phyloP scores from a whole-genome alignment of 2,113 vertebrate genomes.

The Ammodytes marinus region DNA sequence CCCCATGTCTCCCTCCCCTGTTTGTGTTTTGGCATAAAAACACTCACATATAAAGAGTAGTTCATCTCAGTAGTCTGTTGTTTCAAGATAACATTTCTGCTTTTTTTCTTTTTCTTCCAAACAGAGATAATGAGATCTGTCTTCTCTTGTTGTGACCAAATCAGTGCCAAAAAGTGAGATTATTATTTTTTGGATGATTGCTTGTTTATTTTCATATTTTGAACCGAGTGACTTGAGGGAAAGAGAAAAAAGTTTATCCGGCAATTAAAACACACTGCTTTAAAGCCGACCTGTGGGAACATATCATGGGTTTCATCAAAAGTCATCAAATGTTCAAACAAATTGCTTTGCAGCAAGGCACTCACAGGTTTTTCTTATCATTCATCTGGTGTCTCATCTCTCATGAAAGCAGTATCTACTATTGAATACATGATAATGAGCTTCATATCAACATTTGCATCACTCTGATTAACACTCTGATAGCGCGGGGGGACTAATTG shows the following conservation, averaged over 20 bases:
- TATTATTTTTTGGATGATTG: slow-evolving; percentile 60
- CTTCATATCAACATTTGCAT: slow-evolving; percentile 71
- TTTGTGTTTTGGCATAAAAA: slow-evolving; percentile 73
- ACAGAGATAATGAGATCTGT: slow-evolving; percentile 78
- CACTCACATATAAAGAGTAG: slow-evolving; percentile 69
- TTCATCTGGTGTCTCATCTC: slow-evolving; percentile 64
- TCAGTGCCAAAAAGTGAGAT: slow-evolving; percentile 63
- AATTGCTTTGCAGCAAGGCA: slow-evolving; percentile 54
- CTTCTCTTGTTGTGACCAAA: slow-evolving; percentile 72
- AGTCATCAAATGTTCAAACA: slow-evolving; percentile 70
- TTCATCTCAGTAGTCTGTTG: slow-evolving; percentile 74
- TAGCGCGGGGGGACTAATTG: slow-evolving; percentile 78
- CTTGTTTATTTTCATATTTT: slow-evolving; percentile 74
- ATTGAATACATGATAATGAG: slow-evolving; percentile 71
- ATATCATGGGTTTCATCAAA: slow-evolving; percentile 65
- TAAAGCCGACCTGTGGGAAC: slow-evolving; percentile 56
- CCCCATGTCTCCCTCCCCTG: slow-evolving; percentile 33
- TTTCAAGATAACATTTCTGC: slow-evolving; percentile 73
- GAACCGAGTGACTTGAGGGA: slow-evolving; percentile 57
- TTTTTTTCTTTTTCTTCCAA: background rate
- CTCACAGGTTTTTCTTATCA: slow-evolving; percentile 61
- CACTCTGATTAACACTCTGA: slow-evolving; percentile 74
- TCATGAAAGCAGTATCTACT: slow-evolving; percentile 71
- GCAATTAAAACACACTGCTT: slow-evolving; percentile 63
- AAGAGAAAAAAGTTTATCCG: slow-evolving; percentile 39